Evolutionary conservation across 2,797 vertebrate species (phyloP), one percentile per base, ranked within the genome.

Genomic region (Nasua narica): DNA sequence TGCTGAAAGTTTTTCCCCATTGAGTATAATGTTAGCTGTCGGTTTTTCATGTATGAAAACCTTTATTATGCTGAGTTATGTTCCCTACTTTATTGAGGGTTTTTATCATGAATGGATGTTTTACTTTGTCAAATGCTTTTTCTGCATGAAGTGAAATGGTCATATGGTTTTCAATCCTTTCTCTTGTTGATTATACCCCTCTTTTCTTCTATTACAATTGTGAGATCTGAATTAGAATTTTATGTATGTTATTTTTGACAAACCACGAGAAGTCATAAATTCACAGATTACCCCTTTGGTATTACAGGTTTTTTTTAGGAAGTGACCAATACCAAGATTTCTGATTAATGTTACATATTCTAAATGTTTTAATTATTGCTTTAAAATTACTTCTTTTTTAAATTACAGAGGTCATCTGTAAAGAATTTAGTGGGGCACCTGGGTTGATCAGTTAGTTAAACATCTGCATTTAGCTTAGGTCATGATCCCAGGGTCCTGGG

Each of bases 361-460:
- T 35, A 69, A 52, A 88, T 84, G 3, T 95, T 94, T 93, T 93
- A 74, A 91, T 89, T 91, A 56, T 87, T 83, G 37, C 60, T 94
- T 94, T 93, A 87, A 76, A 81, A 52, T 84, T n/a, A 52, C 43
- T 85, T 58, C 35, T 40, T 52, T 92, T 82, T 86, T 37, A 21
- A 88, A 54, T 76, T 62, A 21, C 60, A 40, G 89, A 58, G 5
- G 19, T 19, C 27, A 69, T 79, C n/a, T 56, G 0, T 82, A 85
- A 52, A 81, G 82, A 97, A 60, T 27, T 87, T 96, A 50, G 35
- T 3, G 18, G 8, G n/a, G 4, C 4, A 18, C 32, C n/a, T 67
- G 65, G 65, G 18, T 67, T 16, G n/a, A 19, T 35, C 8, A 21
- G 16, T 35, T n/a, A 67, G 62, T 67, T 67, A 67, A 67, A 19